Conservation (phyloP, 1,140 invertebrate species). For the Drosophila arizonae region DNA sequence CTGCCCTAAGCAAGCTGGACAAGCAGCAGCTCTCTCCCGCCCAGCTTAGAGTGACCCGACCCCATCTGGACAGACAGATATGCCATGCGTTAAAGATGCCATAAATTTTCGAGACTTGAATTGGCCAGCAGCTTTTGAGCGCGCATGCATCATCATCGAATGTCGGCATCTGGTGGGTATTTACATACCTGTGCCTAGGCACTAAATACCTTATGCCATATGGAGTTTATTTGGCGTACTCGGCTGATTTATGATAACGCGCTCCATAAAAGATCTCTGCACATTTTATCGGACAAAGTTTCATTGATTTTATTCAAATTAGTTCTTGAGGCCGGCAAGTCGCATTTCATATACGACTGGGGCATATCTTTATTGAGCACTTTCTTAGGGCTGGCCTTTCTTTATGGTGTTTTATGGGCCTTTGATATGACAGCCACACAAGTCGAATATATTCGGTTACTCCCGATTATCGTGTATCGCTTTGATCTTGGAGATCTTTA, state of each 20-base stretch:
- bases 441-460: conserved; percentile 60
- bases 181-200: no score
- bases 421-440: conserved; percentile 63
- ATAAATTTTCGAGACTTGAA: conserved; percentile 71
- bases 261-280: conserved; percentile 57
- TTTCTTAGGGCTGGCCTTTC: conserved; percentile 46
- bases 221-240: conserved; percentile 63
- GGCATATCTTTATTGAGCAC: conserved; percentile 65
- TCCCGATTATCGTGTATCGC: conserved; percentile 13
- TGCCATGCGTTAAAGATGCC: conserved; percentile 27
- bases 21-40: conserved; percentile 15
- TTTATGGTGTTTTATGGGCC: conserved; percentile 70
- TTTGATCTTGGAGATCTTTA: conserved; percentile 17
- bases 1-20: not conserved
- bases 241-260: conserved; percentile 74
- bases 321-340: conserved; percentile 18
- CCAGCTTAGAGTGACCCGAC: conserved; percentile 8
- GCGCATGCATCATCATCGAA: conserved; percentile 51
- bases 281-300: conserved; percentile 48
- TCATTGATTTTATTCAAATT: conserved; percentile 77
- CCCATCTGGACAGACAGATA: conserved; percentile 26
- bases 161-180: conserved; percentile 42
- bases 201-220: no score
- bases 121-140: conserved; percentile 48
- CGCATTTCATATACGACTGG: conserved; percentile 24